These are phyloP conservation scores for Microctonus hyperodae DNA, from an alignment of 2,888 invertebrate species.

Conservation along the genomic window DNA sequence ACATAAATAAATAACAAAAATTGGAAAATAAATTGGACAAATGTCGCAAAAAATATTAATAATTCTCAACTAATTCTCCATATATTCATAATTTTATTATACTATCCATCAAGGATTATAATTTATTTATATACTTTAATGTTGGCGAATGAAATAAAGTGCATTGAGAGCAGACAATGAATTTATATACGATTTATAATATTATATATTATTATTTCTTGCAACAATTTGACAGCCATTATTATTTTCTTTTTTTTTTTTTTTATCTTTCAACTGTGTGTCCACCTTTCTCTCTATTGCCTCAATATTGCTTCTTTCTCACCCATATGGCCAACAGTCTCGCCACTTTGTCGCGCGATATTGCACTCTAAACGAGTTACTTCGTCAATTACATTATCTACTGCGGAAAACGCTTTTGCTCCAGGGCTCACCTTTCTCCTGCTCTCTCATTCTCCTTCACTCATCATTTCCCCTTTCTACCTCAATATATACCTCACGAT, in stretches of 20 bases:
- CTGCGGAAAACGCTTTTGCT: constrained; percentile 48
- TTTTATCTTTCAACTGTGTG: no score
- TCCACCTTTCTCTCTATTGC: constrained; percentile 19
- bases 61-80: no score
- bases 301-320: constrained; percentile 33
- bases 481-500: not conserved
- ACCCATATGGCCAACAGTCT: constrained; percentile 41
- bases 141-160: no score
- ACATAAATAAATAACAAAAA: no score
- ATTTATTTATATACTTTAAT: no score
- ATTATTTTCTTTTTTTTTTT: no score
- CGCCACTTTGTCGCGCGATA: constrained; percentile 57
- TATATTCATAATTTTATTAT: no score
- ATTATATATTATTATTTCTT: no score
- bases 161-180: no score
- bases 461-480: not conserved
- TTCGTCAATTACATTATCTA: constrained; percentile 53
- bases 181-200: no score
- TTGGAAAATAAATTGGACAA: not conserved
- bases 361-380: constrained; percentile 59
- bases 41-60: not conserved
- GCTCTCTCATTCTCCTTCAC: constrained; percentile 16
- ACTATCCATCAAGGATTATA: no score
- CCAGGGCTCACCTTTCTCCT: constrained; percentile 19
- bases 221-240: no score